Evolutionary conservation across 2,888 invertebrate species (phyloP), one percentile per base, ranked within the genome.

Genomic region (Crocallis elinguaria): DNA sequence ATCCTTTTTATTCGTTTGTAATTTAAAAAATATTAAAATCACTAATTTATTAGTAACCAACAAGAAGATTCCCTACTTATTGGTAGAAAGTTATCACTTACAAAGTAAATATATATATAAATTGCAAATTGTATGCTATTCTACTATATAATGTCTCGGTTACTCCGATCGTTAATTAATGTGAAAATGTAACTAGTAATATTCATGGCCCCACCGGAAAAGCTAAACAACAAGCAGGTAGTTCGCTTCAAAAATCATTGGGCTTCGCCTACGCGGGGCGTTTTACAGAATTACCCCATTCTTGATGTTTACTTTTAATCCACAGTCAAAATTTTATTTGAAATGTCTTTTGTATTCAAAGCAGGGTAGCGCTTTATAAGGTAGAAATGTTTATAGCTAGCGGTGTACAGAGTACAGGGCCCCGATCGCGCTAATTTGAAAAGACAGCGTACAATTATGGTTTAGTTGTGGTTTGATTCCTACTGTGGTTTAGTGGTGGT

Each of bases 231-330:
- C 64, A 84, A 86, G 84, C 86, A 83, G 88, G 87, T 88, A 86
- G 86, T 85, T 86, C 68, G 75, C 77, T 73, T 79, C 81, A 86
- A 88, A 89, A 90, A 90, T 90, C 89, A 86, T 89, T 90, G 87
- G 81, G 73, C 73, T 77, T 79, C 66, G 80, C 81, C 79, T 80
- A 76, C 77, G 74, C 71, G 77, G 73, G 76, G 75, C 76, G 73
- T 80, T 82, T 79, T 75, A 75, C 80, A 72, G 71, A 85, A 86
- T 86, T 80, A 80, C 84, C 75, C 67, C 78, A 64, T 73, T 79
- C 75, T 66, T 74, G 69, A 84, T 88, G 84, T 90, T 91, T 90
- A 89, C 88, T 87, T 90, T 91, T 89, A 87, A 90, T 90, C 84
- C 81, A 71, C 76, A 79, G 75, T 75, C 83, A 79, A 87, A 86